These are phyloP conservation scores for Limenitis camilla DNA, from an alignment of 2,888 invertebrate genomes.

Conservation along the genomic window DNA sequence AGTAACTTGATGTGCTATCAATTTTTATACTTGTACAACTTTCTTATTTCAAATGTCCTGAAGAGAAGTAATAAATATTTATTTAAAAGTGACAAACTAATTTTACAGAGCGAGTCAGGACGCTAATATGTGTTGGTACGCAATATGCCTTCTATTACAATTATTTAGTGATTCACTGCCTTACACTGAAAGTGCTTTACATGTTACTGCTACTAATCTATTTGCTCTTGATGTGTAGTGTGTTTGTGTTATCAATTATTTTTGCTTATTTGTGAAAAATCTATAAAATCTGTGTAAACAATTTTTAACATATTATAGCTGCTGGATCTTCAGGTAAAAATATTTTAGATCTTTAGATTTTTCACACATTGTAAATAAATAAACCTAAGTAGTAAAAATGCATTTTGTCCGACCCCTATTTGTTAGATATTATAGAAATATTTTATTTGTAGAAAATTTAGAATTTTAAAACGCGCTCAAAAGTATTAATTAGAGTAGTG, in stretches of 20 bases:
- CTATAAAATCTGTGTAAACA: not conserved
- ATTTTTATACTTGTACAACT: too few relatives aligned
- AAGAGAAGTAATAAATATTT: too few relatives aligned
- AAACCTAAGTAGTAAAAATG: not conserved
- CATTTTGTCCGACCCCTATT: too few relatives aligned
- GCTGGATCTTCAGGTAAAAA: constrained; percentile 5
- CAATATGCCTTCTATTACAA: constrained; percentile 19
- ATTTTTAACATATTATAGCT: not conserved
- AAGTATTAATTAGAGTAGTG: too few relatives aligned
- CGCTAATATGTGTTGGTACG: constrained; percentile 68
- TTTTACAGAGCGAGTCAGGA: constrained; percentile 72
- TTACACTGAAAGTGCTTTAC: constrained; percentile 2
- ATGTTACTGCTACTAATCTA: not conserved
- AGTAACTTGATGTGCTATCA: too few relatives aligned
- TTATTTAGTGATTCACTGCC: constrained; percentile 11
- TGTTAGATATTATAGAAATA: too few relatives aligned
- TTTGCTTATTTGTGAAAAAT: not conserved
- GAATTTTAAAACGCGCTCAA: too few relatives aligned
- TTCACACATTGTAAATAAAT: constrained; percentile 5
- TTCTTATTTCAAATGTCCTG: too few relatives aligned
- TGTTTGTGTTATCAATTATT: not conserved
- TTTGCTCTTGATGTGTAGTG: constrained; percentile 10
- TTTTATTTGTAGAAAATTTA: too few relatives aligned
- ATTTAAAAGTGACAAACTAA: constrained; percentile 22
- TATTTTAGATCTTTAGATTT: not conserved